Base-by-base conservation (phyloP, 2,888 invertebrate species). In the Drosophila merina region DNA sequence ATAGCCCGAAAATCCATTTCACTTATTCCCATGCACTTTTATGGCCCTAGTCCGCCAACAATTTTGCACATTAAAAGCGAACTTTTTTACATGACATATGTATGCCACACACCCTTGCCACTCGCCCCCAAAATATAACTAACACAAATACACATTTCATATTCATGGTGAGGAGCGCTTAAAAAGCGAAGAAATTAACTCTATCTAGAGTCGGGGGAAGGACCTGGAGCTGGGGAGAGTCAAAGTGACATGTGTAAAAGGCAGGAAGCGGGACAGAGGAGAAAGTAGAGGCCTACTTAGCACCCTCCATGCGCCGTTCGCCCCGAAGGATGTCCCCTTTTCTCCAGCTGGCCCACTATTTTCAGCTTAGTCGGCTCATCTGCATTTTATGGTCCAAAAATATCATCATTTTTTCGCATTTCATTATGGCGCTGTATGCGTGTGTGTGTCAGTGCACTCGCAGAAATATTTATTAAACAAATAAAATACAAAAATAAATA, bases 351-450 rank as follows among this genome's bases (percentile, higher is more conserved):
- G 57, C 62, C 68, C 86, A 88, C 88, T 88, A 85, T 79, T 79
- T 77, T 86, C 77, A 88, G 88, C 89, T 88, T 83, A 88, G 86
- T 88, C 82, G 85, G 82, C 89, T 89, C 88, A 89, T 89, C 89
- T 89, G 85, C 89, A 90, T 88, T 89, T 89, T 89, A 89, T 89
- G 87, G 79, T 77, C 79, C 76, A 79, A 89, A 85, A 84, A 79
- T 86, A 87, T 87, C 84, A 88, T 88, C 74, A 87, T 88, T 88
- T 88, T 89, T 86, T 79, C 77, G 86, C 88, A 85, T 85, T 85
- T 88, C 84, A 85, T 88, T 79, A 82, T 78, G 74, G 69, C 56
- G 33, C 58, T 60, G 47, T 72, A 50, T 70, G 62, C 63, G 72
- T 51, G 57, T 81, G 58, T 59, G 58, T 58, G 50, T 38, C n/a